Percentiles rank a stretch among this genome's conserved stretches.
These are phyloP conservation scores for Ommatoiulus sabulosus DNA, from an alignment of 2,888 invertebrate genomes.

Conservation along the genomic window DNA sequence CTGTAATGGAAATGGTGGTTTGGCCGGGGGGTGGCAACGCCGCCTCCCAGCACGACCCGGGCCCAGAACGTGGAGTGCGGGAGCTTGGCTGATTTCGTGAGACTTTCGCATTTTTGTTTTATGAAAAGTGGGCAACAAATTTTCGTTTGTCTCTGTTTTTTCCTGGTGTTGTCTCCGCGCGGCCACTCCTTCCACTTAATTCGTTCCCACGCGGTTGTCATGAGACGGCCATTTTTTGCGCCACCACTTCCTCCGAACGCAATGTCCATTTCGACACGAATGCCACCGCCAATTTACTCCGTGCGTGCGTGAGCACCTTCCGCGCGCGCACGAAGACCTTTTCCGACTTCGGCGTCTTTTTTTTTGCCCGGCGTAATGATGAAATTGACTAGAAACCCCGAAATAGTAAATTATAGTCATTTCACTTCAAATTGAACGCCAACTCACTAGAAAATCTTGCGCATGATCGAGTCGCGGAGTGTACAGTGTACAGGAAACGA, in stretches of 20 bases:
- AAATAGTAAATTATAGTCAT: slow-evolving; percentile 40
- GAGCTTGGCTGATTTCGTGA: slow-evolving; percentile 13
- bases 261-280: slow-evolving; percentile 24
- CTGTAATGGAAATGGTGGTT: slow-evolving; percentile 25
- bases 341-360: slow-evolving; percentile 11
- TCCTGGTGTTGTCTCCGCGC: background rate
- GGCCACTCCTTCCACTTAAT: slow-evolving; percentile 15
- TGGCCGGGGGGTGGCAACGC: background rate
- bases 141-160: slow-evolving; percentile 8
- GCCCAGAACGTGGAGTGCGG: slow-evolving; percentile 3
- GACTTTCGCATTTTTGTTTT: slow-evolving; percentile 10
- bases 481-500: slow-evolving; percentile 8
- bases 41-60: slow-evolving; percentile 5
- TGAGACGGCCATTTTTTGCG: slow-evolving; percentile 12
- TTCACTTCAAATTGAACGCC: slow-evolving; percentile 14
- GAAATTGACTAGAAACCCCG: slow-evolving; percentile 15
- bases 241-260: slow-evolving; percentile 25
- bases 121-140: slow-evolving; percentile 36
- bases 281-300: slow-evolving; percentile 2
- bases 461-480: slow-evolving; percentile 5
- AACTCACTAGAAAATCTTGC: slow-evolving; percentile 21
- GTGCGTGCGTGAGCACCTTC: background rate
- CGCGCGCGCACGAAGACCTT: background rate
- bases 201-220: slow-evolving; percentile 6
- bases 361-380: background rate